phyloP scores from a whole-genome alignment of 1,140 invertebrate species.

The Caenorhabditis briggsae region DNA sequence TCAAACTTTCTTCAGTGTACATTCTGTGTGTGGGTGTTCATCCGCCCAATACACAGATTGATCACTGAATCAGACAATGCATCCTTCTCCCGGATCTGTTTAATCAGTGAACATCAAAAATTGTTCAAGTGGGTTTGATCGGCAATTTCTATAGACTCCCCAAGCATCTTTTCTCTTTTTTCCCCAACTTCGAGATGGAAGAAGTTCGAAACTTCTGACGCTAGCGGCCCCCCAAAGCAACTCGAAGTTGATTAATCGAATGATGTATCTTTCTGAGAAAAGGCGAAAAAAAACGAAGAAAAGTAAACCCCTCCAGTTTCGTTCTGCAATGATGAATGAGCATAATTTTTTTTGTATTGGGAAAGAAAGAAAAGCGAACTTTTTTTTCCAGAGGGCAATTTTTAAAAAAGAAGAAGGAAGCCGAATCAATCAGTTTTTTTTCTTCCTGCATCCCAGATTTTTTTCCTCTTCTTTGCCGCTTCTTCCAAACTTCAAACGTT shows the following conservation, averaged over 20 bases:
- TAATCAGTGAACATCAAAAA: conserved; percentile 40
- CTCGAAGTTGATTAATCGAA: conserved; percentile 45
- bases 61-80: neutral
- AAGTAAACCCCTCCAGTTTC: conserved; percentile 14
- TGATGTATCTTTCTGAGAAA: conserved; percentile 18
- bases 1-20: too few species aligned
- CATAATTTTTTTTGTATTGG: conserved; percentile 26
- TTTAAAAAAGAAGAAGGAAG: neutral
- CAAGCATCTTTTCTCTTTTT: neutral
- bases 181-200: neutral
- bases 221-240: neutral
- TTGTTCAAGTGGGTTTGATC: conserved; percentile 32
- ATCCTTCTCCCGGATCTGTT: neutral
- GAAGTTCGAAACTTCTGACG: neutral
- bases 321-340: conserved; percentile 44
- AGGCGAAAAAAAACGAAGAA: neutral
- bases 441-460: neutral
- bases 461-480: neutral
- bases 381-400: conserved; percentile 13
- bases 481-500: conserved; percentile 17
- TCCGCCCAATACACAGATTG: neutral
- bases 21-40: too few species aligned
- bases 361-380: neutral
- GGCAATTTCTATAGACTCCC: neutral
- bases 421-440: conserved; percentile 40